Base-by-base conservation (phyloP, 2,888 invertebrate genomes). In the Leptopilina myrica region DNA sequence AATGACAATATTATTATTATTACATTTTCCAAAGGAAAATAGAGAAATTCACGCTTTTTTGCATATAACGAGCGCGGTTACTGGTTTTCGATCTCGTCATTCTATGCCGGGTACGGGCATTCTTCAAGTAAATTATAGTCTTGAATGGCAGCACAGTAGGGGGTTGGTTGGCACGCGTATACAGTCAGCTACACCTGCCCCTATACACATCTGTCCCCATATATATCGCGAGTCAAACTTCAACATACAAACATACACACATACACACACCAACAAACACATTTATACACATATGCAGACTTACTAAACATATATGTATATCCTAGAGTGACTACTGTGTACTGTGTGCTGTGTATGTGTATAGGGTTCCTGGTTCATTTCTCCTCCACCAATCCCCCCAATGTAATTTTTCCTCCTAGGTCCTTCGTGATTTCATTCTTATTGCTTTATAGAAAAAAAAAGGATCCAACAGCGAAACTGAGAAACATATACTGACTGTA, bases 61-160 rank as follows among this genome's bases (percentile, higher is more conserved):
- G 73, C 73, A 69, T 69, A 49, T 73, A 73, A 73, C 73, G 73
- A 73, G 26, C 73, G 53, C 49, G 73, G 73, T 53, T 73, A 73
- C 73, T 73, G 75, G 75, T 64, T 77, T 81, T 81, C 80, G 80
- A 83, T 83, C 77, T 78, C 85, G 87, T 88, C 87, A 89, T 87
- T 86, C 85, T 89, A 89, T 88, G 86, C 88, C 84, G 84, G 84
- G 84, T 83, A 83, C 80, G 87, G 88, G 90, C 88, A 91, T 91
- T 91, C 91, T 91, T 91, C 89, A 90, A 91, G 91, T 91, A 91
- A 91, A 91, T 91, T 91, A 91, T 91, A 90, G 91, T 91, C 90
- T 91, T 91, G 90, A 91, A 91, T 91, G 90, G 90, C 87, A 82
- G 82, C 90, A 81, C 91, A 87, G 87, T 87, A 87, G 91, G 91